Evolutionary conservation across 2,888 invertebrate genomes (phyloP).

Genomic region (Aricia artaxerxes): DNA sequence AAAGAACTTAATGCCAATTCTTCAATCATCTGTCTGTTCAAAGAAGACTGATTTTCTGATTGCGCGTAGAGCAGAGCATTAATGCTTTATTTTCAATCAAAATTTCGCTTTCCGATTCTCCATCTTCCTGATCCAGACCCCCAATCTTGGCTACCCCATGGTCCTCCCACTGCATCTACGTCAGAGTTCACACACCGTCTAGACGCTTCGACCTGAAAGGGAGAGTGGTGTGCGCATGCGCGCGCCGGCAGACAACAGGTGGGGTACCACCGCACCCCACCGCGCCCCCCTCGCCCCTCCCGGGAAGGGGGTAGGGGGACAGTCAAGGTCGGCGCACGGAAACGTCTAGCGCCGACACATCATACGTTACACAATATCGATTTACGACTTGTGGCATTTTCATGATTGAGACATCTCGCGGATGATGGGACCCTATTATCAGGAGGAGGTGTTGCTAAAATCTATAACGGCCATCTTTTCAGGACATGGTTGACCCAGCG

Average conservation of each 20-base stretch:
- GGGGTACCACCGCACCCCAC: constrained; percentile 44
- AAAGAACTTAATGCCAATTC: too few species aligned
- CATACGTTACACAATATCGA: constrained; percentile 69
- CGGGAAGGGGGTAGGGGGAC: constrained; percentile 56
- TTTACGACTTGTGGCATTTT: constrained; percentile 43
- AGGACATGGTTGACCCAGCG: background rate
- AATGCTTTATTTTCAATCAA: background rate
- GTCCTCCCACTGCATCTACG: constrained; percentile 45
- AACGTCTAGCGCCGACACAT: constrained; percentile 69
- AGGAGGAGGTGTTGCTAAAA: background rate
- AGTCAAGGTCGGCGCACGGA: constrained; percentile 76
- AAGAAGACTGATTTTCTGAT: too few species aligned
- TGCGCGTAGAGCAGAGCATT: too few species aligned
- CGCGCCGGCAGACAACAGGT: constrained; percentile 68
- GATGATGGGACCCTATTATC: background rate
- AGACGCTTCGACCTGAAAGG: constrained; percentile 77
- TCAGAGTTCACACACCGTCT: constrained; percentile 77
- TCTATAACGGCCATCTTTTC: background rate
- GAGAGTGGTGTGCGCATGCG: constrained; percentile 68
- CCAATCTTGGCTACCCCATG: background rate
- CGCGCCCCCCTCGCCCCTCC: constrained; percentile 36
- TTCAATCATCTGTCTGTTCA: too few species aligned
- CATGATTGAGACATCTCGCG: background rate
- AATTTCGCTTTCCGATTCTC: background rate
- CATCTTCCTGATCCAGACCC: background rate